Conservation (phyloP, 2,113 vertebrate species). For the Cathartes aura region DNA sequence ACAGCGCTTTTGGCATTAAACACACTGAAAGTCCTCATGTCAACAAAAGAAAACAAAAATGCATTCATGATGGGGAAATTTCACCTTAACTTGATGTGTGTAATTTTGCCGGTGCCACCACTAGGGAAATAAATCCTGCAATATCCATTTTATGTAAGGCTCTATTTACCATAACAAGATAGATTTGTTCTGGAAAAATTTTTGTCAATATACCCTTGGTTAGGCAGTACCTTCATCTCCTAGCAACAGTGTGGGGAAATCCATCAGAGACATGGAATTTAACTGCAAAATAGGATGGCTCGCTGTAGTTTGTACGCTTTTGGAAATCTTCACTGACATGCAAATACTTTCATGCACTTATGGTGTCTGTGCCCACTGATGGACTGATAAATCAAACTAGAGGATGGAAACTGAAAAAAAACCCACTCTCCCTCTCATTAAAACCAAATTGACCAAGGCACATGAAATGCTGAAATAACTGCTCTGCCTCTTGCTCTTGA, state of each 20-base stretch:
- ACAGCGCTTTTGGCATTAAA: background rate
- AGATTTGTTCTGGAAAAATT: conserved; percentile 49
- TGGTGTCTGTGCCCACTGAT: background rate
- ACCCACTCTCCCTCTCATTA: background rate
- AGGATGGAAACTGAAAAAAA: background rate
- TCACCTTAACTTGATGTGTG: background rate
- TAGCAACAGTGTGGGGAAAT: conserved; percentile 80
- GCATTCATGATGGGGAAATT: background rate
- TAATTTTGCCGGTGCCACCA: background rate
- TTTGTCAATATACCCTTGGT: conserved; percentile 66
- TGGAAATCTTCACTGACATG: conserved; percentile 59
- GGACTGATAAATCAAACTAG: background rate
- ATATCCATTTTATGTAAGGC: conserved; percentile 38
- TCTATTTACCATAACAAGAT: conserved; percentile 55
- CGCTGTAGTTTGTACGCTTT: conserved; percentile 26
- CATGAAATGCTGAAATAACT: background rate
- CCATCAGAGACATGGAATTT: conserved; percentile 74
- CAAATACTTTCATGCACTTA: background rate
- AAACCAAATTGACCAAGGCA: background rate
- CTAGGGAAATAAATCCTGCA: conserved; percentile 35
- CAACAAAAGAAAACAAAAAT: background rate
- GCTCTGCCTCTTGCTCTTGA: background rate
- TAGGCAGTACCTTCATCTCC: conserved; percentile 74
- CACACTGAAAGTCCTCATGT: background rate
- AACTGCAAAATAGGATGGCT: conserved; percentile 52